Evolutionary conservation across 2,888 invertebrate species (phyloP).

Genomic region (Torymus auratus): DNA sequence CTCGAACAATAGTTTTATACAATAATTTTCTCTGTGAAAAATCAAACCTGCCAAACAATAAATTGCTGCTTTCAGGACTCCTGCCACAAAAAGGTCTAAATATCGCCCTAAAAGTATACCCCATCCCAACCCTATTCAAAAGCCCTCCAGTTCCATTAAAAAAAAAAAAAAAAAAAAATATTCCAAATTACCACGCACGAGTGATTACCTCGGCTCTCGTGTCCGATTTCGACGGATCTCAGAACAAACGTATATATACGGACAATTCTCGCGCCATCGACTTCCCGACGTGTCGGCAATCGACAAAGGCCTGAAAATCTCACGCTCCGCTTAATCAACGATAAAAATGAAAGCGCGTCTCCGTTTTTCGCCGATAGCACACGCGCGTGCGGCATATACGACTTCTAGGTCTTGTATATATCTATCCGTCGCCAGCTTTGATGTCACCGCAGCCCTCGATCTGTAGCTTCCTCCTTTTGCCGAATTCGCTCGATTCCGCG

Average conservation of each 20-base stretch:
- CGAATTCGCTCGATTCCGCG: slow-evolving; percentile 4
- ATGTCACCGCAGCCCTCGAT: slow-evolving; percentile 37
- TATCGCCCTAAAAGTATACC: no score
- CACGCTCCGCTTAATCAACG: slow-evolving; percentile 75
- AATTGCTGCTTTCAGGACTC: no score
- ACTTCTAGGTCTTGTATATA: background rate
- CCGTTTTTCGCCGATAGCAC: slow-evolving; percentile 58
- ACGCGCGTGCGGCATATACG: slow-evolving; percentile 24
- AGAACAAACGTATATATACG: slow-evolving; percentile 1
- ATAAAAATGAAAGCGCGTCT: slow-evolving; percentile 65
- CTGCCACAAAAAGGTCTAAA: no score
- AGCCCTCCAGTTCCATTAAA: no score
- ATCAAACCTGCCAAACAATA: no score
- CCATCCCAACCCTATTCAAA: no score
- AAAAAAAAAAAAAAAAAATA: no score
- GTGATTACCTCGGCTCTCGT: slow-evolving; percentile 2
- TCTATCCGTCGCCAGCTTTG: slow-evolving; percentile 23
- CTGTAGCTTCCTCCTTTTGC: slow-evolving; percentile 24
- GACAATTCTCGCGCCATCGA: slow-evolving; percentile 61
- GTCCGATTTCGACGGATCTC: slow-evolving; percentile 41
- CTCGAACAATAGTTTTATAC: no score
- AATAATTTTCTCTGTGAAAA: no score
- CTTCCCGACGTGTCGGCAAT: slow-evolving; percentile 60
- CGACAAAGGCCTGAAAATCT: slow-evolving; percentile 67
- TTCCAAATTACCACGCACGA: slow-evolving; percentile 31